Base-by-base conservation (phyloP, 1,140 invertebrate species). In the Sesamia nonagrioides region DNA sequence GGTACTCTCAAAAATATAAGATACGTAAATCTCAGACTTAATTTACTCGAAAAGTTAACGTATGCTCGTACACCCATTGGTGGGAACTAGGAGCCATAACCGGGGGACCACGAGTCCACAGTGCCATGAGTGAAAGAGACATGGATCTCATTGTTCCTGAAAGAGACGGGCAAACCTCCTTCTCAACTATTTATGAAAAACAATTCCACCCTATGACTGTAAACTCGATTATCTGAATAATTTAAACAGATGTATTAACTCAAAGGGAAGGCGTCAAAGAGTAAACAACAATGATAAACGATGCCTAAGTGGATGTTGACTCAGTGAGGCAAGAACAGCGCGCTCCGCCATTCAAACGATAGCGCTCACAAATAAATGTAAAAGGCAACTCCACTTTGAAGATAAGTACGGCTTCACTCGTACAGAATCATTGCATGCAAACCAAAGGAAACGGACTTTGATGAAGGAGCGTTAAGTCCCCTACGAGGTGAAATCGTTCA, bases 211-310 rank as follows among this genome's bases (percentile, higher is more conserved):
- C 61, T 17, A 66, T 42, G 9, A n/a, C 61, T 42, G 42, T 13
- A 66, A 21, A 42, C 18, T 42, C 42, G 37, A 66, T 42, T 66
- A 66, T 42, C 61, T 21, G 37, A 42, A 66, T 66, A 66, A 66
- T 66, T 66, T 42, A 13, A 66, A 42, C 61, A 42, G 27, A 60
- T 37, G 61, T 66, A 66, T 66, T 42, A 66, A 66, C 61, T 66
- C 61, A 66, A 66, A 66, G 61, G 37, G 61, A 66, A 37, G 61
- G 61, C 61, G 61, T 66, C 61, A 66, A 66, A 66, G 37, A 66
- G 61, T 66, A 66, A 66, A 66, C 61, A 66, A 66, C 61, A 66
- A 66, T 66, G 61, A 66, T 66, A 66, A 66, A 66, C 61, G 61
- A 66, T 66, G 61, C 61, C 61, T 66, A 66, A 66, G 61, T 66